phyloP scores from a whole-genome alignment of 1,140 invertebrate species.

The Procambarus virginalis region DNA sequence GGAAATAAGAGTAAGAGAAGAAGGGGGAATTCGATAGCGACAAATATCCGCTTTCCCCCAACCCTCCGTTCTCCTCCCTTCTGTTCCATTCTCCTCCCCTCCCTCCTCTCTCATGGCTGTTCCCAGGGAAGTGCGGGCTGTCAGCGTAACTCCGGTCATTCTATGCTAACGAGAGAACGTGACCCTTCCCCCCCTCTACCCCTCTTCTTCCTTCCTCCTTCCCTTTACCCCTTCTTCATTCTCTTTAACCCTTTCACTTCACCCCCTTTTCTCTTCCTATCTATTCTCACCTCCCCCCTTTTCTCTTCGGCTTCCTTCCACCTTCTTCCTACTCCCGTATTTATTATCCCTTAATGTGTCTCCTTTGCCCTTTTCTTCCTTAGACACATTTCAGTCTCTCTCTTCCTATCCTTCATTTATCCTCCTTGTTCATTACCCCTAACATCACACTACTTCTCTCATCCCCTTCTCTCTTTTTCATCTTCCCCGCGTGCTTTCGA shows the following conservation, averaged over 20 bases:
- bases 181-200: background rate
- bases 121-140: slow-evolving; percentile 5
- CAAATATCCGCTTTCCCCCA: too few species aligned
- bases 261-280: background rate
- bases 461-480: background rate
- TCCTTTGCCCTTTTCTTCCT: too few species aligned
- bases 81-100: too few species aligned
- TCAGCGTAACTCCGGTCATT: slow-evolving; percentile 2
- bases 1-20: background rate
- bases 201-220: background rate
- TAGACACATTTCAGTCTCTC: too few species aligned
- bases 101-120: background rate
- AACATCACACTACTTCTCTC: background rate
- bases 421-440: background rate
- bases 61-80: too few species aligned
- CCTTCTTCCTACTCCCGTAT: too few species aligned
- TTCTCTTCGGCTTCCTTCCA: too few species aligned
- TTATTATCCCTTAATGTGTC: too few species aligned
- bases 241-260: background rate
- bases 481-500: too few species aligned
- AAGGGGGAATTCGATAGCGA: background rate
- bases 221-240: background rate
- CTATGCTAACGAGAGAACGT: slow-evolving; percentile 23
- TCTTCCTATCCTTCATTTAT: too few species aligned
- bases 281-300: too few species aligned